Base-by-base conservation (phyloP, 2,888 invertebrate species). In the Ophonus ardosiacus region DNA sequence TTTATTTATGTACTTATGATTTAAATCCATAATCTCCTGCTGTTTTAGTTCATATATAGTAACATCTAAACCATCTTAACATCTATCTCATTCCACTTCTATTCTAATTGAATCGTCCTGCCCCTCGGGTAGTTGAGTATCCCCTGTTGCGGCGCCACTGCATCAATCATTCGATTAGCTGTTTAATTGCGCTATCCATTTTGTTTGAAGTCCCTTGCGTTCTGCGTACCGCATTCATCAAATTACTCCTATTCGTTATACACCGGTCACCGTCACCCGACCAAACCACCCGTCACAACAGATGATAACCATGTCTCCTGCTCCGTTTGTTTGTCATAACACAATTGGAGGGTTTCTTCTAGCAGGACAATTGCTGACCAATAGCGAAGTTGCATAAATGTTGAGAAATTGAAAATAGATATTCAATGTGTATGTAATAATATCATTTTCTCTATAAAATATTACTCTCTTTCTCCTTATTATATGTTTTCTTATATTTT, bases 161-260 rank as follows among this genome's bases (percentile, higher is more conserved):
- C 90, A 90, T 90, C 90, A 90, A 90, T 91, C 90, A 91, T 90
- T 90, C 89, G 89, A 91, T 91, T 91, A 90, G 89, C 88, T 89
- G 90, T 90, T 90, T 90, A 91, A 91, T 90, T 90, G 90, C 89
- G 89, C 90, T 88, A 90, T 90, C 90, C 90, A 90, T 90, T 90
- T 89, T 90, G 89, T 90, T 90, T 88, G 89, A 90, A 90, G 89
- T 88, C 88, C 89, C 83, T 61, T 31, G 51, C 71, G 63, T 18
- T 61, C 89, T 88, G 86, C 88, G 85, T 85, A 88, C 88, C 89
- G 89, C 89, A 90, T 90, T 90, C 89, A 89, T 90, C 90, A 90
- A 90, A 90, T 90, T 89, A 87, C 88, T 87, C 88, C 88, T 88
- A 51, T 10, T 51, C 43, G 43, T 51, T 51, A 51, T 89, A 74